phyloP scores from a whole-genome alignment of 53 echinoderm and acorn worm species.

The Antedon mediterranea region DNA sequence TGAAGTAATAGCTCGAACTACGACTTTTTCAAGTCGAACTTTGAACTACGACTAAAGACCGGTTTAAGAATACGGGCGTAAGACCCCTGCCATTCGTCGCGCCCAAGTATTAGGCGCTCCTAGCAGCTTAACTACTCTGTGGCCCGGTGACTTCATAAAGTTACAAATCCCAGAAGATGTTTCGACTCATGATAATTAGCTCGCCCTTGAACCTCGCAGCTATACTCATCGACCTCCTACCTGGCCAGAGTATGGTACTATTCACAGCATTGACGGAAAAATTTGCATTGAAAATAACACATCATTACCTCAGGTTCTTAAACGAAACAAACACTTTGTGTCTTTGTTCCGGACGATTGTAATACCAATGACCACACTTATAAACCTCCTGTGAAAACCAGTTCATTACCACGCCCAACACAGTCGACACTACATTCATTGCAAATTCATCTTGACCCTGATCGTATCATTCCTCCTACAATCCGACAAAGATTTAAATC shows the following conservation, averaged over 20 bases:
- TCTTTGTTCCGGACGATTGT: not conserved
- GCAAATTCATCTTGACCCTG: slow-evolving; percentile 9
- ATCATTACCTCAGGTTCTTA: not conserved
- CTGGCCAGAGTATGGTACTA: too few species aligned
- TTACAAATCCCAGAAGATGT: too few species aligned
- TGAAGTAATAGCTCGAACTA: too few species aligned
- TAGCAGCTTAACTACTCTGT: too few species aligned
- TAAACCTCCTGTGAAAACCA: too few species aligned
- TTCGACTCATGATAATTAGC: too few species aligned
- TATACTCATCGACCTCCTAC: too few species aligned
- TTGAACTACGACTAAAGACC: too few species aligned
- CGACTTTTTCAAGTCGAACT: too few species aligned
- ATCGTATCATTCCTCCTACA: not conserved
- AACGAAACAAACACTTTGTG: not conserved
- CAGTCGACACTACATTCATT: not conserved
- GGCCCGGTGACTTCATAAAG: too few species aligned
- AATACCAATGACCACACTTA: not conserved
- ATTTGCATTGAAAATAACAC: not conserved
- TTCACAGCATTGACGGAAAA: not conserved
- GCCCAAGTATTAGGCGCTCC: not conserved
- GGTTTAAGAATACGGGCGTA: too few species aligned
- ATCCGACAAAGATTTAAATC: slow-evolving; percentile 1
- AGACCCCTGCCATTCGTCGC: not conserved
- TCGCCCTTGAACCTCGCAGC: not conserved
- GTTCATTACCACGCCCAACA: not conserved